These are phyloP conservation scores for Athalia circularis DNA, from an alignment of 2,888 invertebrate species.

Conservation along the genomic window DNA sequence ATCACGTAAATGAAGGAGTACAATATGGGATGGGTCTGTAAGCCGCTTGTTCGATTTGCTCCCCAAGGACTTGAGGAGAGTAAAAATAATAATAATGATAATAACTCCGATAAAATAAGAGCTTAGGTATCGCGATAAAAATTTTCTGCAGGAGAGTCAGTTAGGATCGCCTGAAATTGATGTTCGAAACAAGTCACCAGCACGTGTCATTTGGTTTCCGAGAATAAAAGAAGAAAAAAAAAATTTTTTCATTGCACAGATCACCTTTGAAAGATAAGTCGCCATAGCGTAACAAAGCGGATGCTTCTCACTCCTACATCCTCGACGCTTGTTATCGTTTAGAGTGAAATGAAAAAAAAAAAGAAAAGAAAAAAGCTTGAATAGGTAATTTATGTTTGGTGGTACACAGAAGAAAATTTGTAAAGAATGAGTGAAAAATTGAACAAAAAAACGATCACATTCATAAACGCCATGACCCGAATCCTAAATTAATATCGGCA, in stretches of 20 bases:
- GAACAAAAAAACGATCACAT: not conserved
- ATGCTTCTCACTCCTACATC: no score
- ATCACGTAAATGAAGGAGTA: not conserved
- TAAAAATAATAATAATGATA: no score
- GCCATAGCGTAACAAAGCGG: no score
- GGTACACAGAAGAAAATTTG: not conserved
- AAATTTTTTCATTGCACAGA: no score
- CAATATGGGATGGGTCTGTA: not conserved
- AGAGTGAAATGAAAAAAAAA: not conserved
- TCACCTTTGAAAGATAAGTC: no score
- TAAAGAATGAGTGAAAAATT: not conserved
- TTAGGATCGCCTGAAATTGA: no score
- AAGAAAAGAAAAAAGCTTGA: not conserved
- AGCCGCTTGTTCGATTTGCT: conserved; percentile 8
- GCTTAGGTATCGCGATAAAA: no score
- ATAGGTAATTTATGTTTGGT: conserved; percentile 2
- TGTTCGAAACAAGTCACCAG: no score
- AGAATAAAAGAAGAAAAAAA: no score
- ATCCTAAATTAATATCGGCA: conserved; percentile 33
- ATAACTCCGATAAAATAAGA: no score
- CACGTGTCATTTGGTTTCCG: no score
- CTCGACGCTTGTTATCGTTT: not conserved
- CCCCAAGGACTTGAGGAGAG: not conserved
- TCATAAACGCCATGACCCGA: conserved; percentile 20
- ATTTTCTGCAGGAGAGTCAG: no score